These are phyloP conservation scores for Empidonax alnorum DNA, from an alignment of 2,113 vertebrate species.

Conservation along the genomic window DNA sequence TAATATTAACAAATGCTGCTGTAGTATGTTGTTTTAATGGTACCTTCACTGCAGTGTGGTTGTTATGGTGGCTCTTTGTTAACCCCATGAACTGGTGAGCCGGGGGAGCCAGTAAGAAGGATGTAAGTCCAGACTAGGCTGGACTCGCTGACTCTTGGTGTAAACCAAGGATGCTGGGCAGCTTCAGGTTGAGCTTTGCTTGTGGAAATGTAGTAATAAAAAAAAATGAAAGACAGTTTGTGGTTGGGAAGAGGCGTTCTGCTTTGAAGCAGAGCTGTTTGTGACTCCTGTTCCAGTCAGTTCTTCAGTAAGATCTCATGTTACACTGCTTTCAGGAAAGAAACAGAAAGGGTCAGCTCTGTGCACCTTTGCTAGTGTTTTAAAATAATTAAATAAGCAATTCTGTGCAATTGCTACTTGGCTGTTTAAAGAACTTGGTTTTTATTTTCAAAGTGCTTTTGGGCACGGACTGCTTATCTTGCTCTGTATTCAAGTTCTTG, in stretches of 20 bases:
- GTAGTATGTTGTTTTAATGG: background rate
- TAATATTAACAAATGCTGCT: background rate
- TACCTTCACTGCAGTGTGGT: background rate
- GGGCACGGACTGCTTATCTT: background rate
- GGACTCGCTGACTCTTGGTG: fast-evolving
- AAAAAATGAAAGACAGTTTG: background rate
- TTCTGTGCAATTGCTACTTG: background rate
- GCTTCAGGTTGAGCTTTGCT: background rate
- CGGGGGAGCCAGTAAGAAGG: background rate
- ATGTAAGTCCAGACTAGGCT: background rate
- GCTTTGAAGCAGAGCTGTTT: background rate
- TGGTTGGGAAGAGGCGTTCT: background rate
- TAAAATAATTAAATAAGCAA: background rate
- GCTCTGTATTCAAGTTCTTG: background rate
- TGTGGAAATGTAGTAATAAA: background rate
- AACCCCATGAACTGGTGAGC: background rate
- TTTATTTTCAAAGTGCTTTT: background rate
- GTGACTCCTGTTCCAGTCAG: background rate
- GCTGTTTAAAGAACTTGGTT: background rate
- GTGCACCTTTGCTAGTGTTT: background rate
- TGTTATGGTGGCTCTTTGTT: background rate
- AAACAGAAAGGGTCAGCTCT: background rate
- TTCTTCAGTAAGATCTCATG: background rate
- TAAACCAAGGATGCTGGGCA: background rate
- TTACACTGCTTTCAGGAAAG: background rate